A percentile compares a stretch with the other conserved stretches of the same genome.
Evolutionary conservation across 2,888 invertebrate genomes (phyloP).

Genomic region (Acrobasis repandana): DNA sequence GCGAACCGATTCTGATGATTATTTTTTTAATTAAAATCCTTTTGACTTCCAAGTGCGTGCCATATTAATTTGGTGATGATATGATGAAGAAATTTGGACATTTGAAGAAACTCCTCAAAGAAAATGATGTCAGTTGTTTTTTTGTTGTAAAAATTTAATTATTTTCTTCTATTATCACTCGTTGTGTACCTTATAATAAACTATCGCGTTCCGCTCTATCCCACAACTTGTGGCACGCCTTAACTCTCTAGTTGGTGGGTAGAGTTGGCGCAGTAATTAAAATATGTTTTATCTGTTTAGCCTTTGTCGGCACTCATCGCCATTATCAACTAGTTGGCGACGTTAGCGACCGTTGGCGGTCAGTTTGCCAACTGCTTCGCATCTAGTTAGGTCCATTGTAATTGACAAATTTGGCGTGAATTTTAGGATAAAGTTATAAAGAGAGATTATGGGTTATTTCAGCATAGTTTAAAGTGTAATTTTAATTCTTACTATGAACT

Average conservation of each 20-base stretch:
- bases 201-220: neutral
- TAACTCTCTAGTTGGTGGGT: slow-evolving; percentile 25
- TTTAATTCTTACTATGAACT: no score
- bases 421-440: neutral
- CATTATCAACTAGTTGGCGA: slow-evolving; percentile 15
- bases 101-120: no score
- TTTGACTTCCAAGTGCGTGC: no score
- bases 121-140: no score
- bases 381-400: neutral
- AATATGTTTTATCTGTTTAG: slow-evolving; percentile 32
- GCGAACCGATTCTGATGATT: no score
- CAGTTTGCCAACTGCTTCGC: neutral
- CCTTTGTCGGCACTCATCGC: slow-evolving; percentile 20
- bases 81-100: no score
- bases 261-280: slow-evolving; percentile 32
- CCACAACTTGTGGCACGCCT: slow-evolving; percentile 6
- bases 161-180: no score
- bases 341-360: neutral
- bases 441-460: neutral
- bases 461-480: no score
- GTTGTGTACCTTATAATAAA: neutral
- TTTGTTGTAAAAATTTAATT: no score
- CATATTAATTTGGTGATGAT: no score
- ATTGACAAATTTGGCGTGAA: neutral
- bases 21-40: no score